Conservation (phyloP, 2,888 invertebrate genomes). For the Himalopsyche anomala region DNA sequence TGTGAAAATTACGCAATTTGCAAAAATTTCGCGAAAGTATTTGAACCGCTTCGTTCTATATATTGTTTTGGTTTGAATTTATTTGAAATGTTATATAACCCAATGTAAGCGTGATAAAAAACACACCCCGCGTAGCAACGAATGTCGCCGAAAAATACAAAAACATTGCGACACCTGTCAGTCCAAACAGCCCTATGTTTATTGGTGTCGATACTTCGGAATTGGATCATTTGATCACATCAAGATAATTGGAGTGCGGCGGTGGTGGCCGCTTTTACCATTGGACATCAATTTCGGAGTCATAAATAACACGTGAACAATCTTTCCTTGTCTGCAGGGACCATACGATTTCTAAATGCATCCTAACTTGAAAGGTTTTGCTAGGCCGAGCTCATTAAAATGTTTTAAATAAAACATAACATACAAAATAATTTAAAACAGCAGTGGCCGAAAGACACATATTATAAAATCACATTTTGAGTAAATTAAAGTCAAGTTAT, state of each 20-base stretch:
- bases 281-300: conserved; percentile 2
- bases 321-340: conserved; percentile 1
- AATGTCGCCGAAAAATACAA: background rate
- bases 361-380: too few relatives aligned
- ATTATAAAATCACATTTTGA: too few relatives aligned
- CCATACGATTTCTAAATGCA: background rate
- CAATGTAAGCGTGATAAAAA: background rate
- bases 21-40: too few relatives aligned
- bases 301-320: conserved; percentile 34
- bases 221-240: conserved; percentile 11
- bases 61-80: too few relatives aligned
- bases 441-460: too few relatives aligned
- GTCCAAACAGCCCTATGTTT: background rate
- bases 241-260: conserved; percentile 26
- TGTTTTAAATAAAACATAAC: too few relatives aligned
- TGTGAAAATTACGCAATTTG: too few relatives aligned
- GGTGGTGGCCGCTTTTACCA: background rate
- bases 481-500: too few relatives aligned
- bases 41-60: too few relatives aligned
- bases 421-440: too few relatives aligned
- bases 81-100: too few relatives aligned
- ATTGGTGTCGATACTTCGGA: conserved; percentile 5
- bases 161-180: conserved; percentile 10
- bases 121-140: conserved; percentile 1
- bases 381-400: too few relatives aligned